These are phyloP conservation scores for Scaptomyza graminum DNA, from an alignment of 1,140 invertebrate genomes.

Conservation along the genomic window DNA sequence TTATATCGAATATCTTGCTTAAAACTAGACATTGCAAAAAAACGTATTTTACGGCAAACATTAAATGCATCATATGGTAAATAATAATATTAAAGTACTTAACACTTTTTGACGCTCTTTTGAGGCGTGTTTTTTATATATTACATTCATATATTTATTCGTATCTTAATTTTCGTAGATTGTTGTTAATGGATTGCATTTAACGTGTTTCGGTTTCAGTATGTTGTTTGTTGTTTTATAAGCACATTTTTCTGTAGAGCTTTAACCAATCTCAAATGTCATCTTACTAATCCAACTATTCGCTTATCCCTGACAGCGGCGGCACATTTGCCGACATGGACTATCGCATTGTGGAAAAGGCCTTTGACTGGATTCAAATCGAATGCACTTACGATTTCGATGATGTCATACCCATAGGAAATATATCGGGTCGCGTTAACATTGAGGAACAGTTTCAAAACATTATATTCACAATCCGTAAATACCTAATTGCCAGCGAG, in stretches of 20 bases:
- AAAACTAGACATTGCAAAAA: constrained; percentile 81
- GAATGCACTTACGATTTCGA: constrained; percentile 78
- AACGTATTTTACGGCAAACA: constrained; percentile 83
- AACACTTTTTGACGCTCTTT: constrained; percentile 23
- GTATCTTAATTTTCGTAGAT: constrained; percentile 26
- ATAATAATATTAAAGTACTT: constrained; percentile 62
- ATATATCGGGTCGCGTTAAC: constrained; percentile 66
- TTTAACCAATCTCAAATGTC: background rate
- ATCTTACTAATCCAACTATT: background rate
- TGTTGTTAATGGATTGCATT: constrained; percentile 47
- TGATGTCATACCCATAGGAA: constrained; percentile 70
- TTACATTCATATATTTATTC: constrained; percentile 27
- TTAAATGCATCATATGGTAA: constrained; percentile 83
- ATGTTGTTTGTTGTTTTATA: constrained; percentile 23
- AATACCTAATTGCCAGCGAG: constrained; percentile 67
- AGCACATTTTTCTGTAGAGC: constrained; percentile 10
- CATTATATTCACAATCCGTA: constrained; percentile 67
- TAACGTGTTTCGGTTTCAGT: constrained; percentile 37
- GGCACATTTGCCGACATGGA: constrained; percentile 73
- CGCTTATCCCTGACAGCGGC: constrained; percentile 47
- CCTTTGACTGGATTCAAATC: constrained; percentile 74
- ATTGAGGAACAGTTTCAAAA: constrained; percentile 78
- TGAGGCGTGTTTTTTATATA: constrained; percentile 25
- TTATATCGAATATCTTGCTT: constrained; percentile 53
- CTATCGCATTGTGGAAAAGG: constrained; percentile 74